Evolutionary conservation across 2,797 vertebrate genomes (phyloP), one percentile per base, ranked within the genome.

Genomic region (Sandelia bainsii): DNA sequence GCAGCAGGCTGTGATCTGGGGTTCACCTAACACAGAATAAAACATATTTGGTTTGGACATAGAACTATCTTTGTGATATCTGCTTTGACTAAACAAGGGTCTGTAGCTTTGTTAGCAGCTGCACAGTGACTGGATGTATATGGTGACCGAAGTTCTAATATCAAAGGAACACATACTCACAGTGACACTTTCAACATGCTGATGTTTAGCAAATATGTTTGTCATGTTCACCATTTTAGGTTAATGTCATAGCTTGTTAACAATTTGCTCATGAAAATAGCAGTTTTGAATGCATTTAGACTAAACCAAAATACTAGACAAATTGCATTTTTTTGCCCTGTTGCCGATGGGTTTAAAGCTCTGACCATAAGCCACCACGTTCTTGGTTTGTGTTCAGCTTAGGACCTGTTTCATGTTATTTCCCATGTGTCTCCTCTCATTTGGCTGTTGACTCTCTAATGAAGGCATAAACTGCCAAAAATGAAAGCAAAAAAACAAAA

Each of bases 31-130:
- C 4, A 40, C 61, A 22, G 12, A 57, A n/a, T 50, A 23, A 66
- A 61, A 22, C n/a, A 62, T 6, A 22, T 23, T 39, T 74, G 34
- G 16, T 64, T 52, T 45, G 19, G 44, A 63, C 39, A 60, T 27
- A 12, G 14, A 70, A 40, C 2, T 42, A 60, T 14, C 44, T 52
- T 53, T 20, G 32, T 49, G 4, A 52, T 45, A 22, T 62, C 53
- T 13, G 48, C 50, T 25, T 53, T 22, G 25, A 42, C 12, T 29
- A 32, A 34, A 62, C 16, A 49, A 2, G 25, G 25, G 25, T 25
- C 25, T 34, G 32, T 34, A 10, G 32, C 32, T 9, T 8, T 34
- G 32, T 34, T 34, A 34, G 32, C 32, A 34, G 32, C 32, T 34
- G 32, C 32, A 10, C 32, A 34, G 32, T 10, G 32, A 1, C 32